These are phyloP conservation scores for Phycodurus eques DNA, from an alignment of 2,113 vertebrate species.

Conservation along the genomic window DNA sequence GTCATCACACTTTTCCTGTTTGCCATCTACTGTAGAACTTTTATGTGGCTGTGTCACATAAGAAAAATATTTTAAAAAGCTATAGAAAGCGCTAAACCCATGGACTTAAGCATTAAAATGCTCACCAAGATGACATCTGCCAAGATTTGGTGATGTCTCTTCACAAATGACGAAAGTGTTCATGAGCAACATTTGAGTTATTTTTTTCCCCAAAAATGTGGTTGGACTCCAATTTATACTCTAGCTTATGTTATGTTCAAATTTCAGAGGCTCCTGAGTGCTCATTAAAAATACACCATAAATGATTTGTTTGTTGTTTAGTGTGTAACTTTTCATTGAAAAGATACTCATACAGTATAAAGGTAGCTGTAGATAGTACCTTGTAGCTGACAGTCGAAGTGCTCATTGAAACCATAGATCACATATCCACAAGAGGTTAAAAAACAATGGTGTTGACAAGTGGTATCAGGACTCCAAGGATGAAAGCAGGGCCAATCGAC, in stretches of 20 bases:
- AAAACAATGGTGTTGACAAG: slow-evolving; percentile 68
- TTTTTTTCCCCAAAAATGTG: background rate
- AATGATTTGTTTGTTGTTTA: background rate
- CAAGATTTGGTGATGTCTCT: no score
- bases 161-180: background rate
- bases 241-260: background rate
- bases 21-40: no score
- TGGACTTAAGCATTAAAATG: background rate
- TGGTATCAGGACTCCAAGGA: slow-evolving; percentile 55
- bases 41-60: no score
- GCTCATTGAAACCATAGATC: slow-evolving; percentile 52
- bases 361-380: slow-evolving; percentile 4
- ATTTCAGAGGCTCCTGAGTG: background rate
- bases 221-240: no score
- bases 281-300: background rate
- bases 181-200: background rate
- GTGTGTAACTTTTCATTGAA: slow-evolving; percentile 21
- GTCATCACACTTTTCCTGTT: no score
- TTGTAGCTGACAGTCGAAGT: slow-evolving; percentile 48
- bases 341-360: slow-evolving; percentile 23
- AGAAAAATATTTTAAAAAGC: no score
- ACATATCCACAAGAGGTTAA: slow-evolving; percentile 50
- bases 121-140: background rate
- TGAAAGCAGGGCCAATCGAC: slow-evolving; percentile 62
- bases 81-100: no score